These are phyloP conservation scores for Ectobius pallidus DNA, from an alignment of 2,888 invertebrate genomes.

Conservation along the genomic window DNA sequence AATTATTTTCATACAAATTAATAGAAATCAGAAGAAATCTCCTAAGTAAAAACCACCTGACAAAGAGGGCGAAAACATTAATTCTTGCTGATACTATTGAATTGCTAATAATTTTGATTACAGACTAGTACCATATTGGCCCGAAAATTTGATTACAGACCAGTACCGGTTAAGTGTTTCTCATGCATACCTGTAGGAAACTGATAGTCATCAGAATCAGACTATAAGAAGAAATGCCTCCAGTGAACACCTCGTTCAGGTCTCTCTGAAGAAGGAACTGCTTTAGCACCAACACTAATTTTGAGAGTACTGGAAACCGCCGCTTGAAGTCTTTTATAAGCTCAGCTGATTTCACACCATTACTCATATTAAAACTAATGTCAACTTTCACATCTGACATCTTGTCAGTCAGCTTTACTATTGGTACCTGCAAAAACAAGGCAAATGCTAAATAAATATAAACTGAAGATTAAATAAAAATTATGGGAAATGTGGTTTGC, in stretches of 20 bases:
- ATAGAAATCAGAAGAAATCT: too few species aligned
- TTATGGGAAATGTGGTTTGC: too few species aligned
- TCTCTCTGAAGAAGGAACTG: slow-evolving; percentile 98
- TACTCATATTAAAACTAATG: slow-evolving; percentile 99
- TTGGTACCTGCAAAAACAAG: slow-evolving; percentile 71
- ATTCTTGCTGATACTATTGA: too few species aligned
- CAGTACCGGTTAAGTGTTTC: too few species aligned
- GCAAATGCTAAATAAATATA: too few species aligned
- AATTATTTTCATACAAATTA: too few species aligned
- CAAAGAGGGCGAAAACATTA: too few species aligned
- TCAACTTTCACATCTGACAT: slow-evolving; percentile 91
- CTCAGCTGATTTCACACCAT: slow-evolving; percentile 95
- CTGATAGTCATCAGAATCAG: slow-evolving; percentile 98
- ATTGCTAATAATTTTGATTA: too few species aligned
- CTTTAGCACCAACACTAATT: slow-evolving; percentile 95
- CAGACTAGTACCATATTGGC: too few species aligned
- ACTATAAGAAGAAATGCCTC: slow-evolving; percentile 98
- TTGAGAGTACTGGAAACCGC: slow-evolving; percentile 87
- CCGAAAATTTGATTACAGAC: too few species aligned
- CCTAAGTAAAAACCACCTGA: too few species aligned
- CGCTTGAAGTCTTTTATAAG: slow-evolving; percentile 91
- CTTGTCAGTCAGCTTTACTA: slow-evolving; percentile 94
- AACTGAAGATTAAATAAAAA: too few species aligned
- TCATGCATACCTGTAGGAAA: slow-evolving; percentile 76
- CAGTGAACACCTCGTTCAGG: slow-evolving; percentile 99